Conservation (phyloP, 2,888 invertebrate species). For the Gari tellinella region DNA sequence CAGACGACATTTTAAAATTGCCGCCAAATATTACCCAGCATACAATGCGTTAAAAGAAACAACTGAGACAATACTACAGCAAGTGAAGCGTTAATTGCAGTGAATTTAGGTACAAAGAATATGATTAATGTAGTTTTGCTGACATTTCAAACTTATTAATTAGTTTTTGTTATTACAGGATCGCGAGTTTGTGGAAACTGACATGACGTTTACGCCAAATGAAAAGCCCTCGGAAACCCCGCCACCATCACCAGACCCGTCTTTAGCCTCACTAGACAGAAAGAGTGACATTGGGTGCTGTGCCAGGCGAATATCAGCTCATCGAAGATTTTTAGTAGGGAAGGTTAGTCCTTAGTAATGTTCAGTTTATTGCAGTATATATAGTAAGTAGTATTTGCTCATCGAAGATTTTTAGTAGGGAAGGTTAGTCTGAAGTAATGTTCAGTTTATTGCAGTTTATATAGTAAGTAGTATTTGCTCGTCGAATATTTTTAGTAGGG, state of each 20-base stretch:
- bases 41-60: no score
- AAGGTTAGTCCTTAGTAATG: conserved; percentile 56
- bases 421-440: conserved; percentile 56
- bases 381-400: conserved; percentile 73
- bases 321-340: conserved; percentile 77
- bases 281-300: conserved; percentile 79
- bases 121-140: no score
- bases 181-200: conserved; percentile 98
- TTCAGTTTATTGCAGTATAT: no score
- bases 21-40: no score
- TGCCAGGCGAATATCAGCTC: conserved; percentile 73
- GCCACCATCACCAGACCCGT: conserved; percentile 83
- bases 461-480: conserved; percentile 73
- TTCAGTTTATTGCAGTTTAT: no score
- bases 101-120: no score
- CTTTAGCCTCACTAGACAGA: conserved; percentile 74
- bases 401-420: conserved; percentile 77
- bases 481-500: conserved; percentile 77
- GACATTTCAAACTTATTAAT: no score
- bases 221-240: conserved; percentile 89
- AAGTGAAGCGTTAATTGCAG: no score
- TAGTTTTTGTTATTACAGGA: conserved; percentile 88
- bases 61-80: no score
- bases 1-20: no score
- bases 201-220: conserved; percentile 96